Evolutionary conservation across 1,140 invertebrate genomes (phyloP).

Genomic region (Cydia strobilella): DNA sequence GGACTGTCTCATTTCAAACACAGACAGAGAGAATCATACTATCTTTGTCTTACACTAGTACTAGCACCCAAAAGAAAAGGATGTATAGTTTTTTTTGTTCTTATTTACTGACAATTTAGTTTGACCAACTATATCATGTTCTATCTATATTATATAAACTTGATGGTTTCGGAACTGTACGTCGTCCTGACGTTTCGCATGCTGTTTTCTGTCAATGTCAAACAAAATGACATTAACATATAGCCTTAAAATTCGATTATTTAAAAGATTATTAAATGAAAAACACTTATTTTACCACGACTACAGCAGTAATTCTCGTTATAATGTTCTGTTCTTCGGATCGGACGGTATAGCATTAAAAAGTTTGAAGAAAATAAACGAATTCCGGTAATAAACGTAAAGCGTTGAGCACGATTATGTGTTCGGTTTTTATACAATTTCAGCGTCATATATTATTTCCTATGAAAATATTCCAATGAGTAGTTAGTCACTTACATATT

Average conservation of each 20-base stretch:
- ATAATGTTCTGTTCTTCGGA: constrained; percentile 72
- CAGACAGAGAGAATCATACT: too few relatives aligned
- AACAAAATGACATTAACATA: constrained; percentile 50
- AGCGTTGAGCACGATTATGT: neutral
- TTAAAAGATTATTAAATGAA: constrained; percentile 48
- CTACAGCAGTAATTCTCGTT: constrained; percentile 45
- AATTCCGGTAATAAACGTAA: constrained; percentile 54
- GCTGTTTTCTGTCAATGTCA: constrained; percentile 33
- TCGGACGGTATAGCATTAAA: constrained; percentile 67
- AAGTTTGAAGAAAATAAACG: constrained; percentile 66
- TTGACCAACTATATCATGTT: too few relatives aligned
- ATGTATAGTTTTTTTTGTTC: too few relatives aligned
- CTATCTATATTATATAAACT: too few relatives aligned
- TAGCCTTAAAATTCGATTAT: constrained; percentile 55
- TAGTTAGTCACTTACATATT: neutral
- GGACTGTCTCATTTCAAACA: too few relatives aligned
- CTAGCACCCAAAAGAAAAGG: too few relatives aligned
- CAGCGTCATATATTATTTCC: constrained; percentile 1
- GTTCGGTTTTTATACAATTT: constrained; percentile 30
- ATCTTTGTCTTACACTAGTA: too few relatives aligned
- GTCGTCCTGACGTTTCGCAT: neutral
- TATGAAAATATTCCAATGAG: neutral
- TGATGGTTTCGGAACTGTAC: neutral
- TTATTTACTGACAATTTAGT: too few relatives aligned
- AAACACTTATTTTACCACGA: constrained; percentile 42